A percentile compares a stretch with the other conserved stretches of the same genome.
Evolutionary conservation across 2,113 vertebrate species (phyloP).

Genomic region (Oreochromis tanganicae): DNA sequence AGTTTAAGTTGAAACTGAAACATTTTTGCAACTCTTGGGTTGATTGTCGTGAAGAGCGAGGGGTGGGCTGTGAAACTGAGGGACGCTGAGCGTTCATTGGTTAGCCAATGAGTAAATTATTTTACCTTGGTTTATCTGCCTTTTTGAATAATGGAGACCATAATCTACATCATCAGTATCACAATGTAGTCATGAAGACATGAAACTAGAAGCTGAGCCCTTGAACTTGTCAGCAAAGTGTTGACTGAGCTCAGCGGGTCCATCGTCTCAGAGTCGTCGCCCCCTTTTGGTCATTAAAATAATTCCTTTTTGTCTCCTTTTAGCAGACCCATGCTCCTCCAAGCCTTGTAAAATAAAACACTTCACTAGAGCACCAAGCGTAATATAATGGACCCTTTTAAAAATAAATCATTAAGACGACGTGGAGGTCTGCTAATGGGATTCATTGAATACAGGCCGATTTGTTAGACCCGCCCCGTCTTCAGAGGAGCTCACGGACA

Average conservation of each 20-base stretch:
- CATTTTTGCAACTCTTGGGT: not conserved
- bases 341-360: accelerated
- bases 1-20: not conserved
- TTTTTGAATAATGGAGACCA: not conserved
- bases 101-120: not conserved
- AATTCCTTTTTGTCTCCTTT: not conserved
- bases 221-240: not conserved
- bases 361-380: not conserved
- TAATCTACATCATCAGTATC: not conserved
- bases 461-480: not conserved
- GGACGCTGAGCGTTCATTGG: accelerated
- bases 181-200: not conserved
- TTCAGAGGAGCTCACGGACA: not conserved
- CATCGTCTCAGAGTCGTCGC: not conserved
- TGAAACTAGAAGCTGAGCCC: not conserved
- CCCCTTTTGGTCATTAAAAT: not conserved
- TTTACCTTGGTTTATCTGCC: not conserved
- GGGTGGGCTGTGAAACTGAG: not conserved
- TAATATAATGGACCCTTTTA: not conserved
- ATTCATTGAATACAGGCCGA: not conserved
- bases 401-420: not conserved
- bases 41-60: not conserved
- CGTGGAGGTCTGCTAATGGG: not conserved
- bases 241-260: not conserved
- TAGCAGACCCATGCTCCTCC: accelerated